A percentile compares a stretch with the other conserved stretches of the same genome.
These are phyloP conservation scores for Pollimyrus isidori DNA, from an alignment of 2,113 vertebrate species.

Conservation along the genomic window DNA sequence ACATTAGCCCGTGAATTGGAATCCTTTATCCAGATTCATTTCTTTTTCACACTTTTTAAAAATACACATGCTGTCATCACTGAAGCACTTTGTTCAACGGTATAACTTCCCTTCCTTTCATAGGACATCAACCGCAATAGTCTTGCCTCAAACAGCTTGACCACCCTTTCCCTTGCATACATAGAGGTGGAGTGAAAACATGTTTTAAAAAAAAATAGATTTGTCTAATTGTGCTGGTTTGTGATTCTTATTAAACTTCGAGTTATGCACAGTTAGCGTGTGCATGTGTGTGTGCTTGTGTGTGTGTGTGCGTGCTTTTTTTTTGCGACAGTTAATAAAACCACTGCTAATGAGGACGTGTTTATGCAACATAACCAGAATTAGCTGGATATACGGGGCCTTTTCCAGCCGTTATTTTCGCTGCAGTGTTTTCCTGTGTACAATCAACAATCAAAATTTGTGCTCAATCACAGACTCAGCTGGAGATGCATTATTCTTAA, in stretches of 20 bases:
- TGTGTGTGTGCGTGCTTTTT: background rate
- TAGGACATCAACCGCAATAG: background rate
- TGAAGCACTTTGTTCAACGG: background rate
- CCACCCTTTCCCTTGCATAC: background rate
- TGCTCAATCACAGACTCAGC: constrained; percentile 12
- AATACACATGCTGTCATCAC: background rate
- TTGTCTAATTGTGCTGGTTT: background rate
- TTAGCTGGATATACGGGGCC: background rate
- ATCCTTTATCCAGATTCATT: background rate
- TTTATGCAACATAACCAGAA: constrained; percentile 6
- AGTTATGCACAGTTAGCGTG: background rate
- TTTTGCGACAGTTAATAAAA: background rate
- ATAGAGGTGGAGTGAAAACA: background rate
- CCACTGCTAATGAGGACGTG: background rate
- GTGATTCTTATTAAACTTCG: background rate
- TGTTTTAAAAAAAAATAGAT: background rate
- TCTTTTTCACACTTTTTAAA: background rate
- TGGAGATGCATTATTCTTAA: constrained; percentile 12
- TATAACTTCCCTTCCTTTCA: background rate
- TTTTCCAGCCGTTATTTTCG: constrained; percentile 7
- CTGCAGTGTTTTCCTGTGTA: constrained; percentile 10
- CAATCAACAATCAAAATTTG: constrained; percentile 17
- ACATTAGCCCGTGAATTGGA: background rate
- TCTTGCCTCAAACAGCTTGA: background rate
- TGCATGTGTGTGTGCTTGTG: background rate